Evolutionary conservation across 37 sponge, comb jelly and placozoan genomes (phyloP), one percentile per base, ranked within the genome.

Genomic region (Halisarca cf. caerulea): DNA sequence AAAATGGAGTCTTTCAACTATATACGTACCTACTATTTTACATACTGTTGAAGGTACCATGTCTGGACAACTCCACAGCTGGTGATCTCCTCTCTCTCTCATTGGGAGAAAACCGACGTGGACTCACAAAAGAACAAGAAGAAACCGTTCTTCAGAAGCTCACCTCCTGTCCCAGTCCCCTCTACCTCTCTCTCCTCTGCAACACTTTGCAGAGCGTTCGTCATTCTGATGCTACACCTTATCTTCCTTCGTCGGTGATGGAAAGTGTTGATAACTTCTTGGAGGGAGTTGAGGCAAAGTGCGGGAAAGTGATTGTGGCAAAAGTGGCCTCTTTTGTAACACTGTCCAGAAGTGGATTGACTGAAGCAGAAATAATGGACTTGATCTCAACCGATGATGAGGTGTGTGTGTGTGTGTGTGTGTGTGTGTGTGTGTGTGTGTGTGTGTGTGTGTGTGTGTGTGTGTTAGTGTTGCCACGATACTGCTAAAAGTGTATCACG

Each of bases 281-380:
- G 41, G 58, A 64, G 5, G 36, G 73, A 7, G 3, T 84, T 34
- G 94, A 95, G 58, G 66, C 27, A 0, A 44, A 47, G 37, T 60
- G 70, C 66, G 94, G 94, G 0, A 24, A 74, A 20, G 21, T 47
- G 20, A 75, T 95, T 27, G 72, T 87, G 20, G 37, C 60, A 4
- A 87, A 82, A 21, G 38, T 55, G 33, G 77, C 89, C 15, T 82
- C 69, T 23, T 92, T 85, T 53, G 83, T 95, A 32, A 66, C 91
- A 23, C 80, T 84, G 30, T 25, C 94, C 6, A 87, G 78, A 35
- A 47, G 70, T 73, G 95, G 95, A 20, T 72, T 95, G 58, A 86
- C 88, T 35, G 95, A 92, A 51, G 6, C 83, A 57, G 95, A 95
- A 58, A 14, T 95, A 3, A 25, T 90, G 36, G 95, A 95, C 66